A percentile compares a stretch with the other conserved stretches of the same genome.
These are phyloP conservation scores for Theocolax elegans DNA, from an alignment of 1,140 invertebrate genomes.

Conservation along the genomic window DNA sequence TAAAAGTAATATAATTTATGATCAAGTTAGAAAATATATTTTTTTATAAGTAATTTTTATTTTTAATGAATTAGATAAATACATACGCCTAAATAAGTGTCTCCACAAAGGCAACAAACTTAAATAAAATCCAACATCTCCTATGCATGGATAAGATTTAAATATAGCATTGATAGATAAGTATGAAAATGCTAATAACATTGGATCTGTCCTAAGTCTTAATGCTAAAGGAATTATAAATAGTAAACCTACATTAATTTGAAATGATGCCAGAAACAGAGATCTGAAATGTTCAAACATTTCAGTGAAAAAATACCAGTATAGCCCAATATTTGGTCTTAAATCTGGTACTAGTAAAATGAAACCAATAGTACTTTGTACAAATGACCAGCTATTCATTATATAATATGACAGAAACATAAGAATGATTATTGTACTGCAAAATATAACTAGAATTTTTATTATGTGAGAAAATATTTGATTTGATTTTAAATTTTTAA, in stretches of 20 bases:
- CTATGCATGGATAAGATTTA: conserved; percentile 95
- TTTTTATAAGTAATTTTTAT: conserved; percentile 16
- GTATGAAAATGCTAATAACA: conserved; percentile 86
- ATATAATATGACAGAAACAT: conserved; percentile 56
- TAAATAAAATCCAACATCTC: conserved; percentile 93
- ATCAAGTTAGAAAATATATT: conserved; percentile 14
- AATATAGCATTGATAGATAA: conserved; percentile 91
- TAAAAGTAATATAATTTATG: conserved; percentile 60
- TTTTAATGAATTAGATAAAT: conserved; percentile 9
- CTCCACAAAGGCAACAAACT: conserved; percentile 91
- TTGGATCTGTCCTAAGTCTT: conserved; percentile 86
- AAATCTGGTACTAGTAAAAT: conserved; percentile 85
- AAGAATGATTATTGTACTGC: conserved; percentile 51
- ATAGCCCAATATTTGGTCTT: conserved; percentile 96
- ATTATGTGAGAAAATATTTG: conserved; percentile 44
- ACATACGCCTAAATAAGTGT: conserved; percentile 89
- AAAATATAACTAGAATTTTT: conserved; percentile 57
- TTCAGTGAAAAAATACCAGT: conserved; percentile 99
- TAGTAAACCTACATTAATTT: conserved; percentile 92
- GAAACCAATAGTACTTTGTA: conserved; percentile 59
- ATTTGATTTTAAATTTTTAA: conserved; percentile 51
- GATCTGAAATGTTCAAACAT: conserved; percentile 99
- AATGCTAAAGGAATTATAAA: conserved; percentile 91
- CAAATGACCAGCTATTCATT: conserved; percentile 61
- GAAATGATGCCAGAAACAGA: conserved; percentile 96